Percentiles rank a stretch among this genome's conserved stretches.
Conservation (phyloP, 35 echinoderm and acorn worm genomes). For the Strongylocentrotus purpuratus region DNA sequence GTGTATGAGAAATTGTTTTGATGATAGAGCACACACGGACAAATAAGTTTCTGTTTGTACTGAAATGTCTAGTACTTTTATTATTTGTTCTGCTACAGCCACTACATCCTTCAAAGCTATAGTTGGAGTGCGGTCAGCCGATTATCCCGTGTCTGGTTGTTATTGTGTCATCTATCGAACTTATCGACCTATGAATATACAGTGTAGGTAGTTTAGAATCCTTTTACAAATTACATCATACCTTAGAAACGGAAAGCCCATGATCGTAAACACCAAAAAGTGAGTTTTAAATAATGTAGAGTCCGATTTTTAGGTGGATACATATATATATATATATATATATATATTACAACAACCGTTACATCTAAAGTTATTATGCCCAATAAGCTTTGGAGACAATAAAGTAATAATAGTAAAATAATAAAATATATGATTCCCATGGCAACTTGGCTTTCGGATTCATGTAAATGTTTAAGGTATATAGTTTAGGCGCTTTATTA, state of each 20-base stretch:
- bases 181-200: not conserved
- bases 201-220: not conserved
- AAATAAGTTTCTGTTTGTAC: not conserved
- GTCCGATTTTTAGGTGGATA: not conserved
- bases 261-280: not conserved
- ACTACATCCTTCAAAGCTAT: not conserved
- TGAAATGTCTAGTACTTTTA: not conserved
- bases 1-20: not conserved
- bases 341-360: not conserved
- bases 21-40: not conserved
- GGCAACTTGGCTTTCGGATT: no score
- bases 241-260: not conserved
- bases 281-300: not conserved
- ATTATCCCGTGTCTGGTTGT: not conserved
- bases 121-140: not conserved
- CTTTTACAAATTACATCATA: not conserved
- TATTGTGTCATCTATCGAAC: not conserved
- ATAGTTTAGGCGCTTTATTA: no score
- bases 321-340: no score
- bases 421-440: no score
- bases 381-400: no score
- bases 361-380: no score
- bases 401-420: no score
- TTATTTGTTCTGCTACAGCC: not conserved
- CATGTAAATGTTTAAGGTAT: no score